These are phyloP conservation scores for Heliconius charithonia DNA, from an alignment of 2,888 invertebrate species.

Conservation along the genomic window DNA sequence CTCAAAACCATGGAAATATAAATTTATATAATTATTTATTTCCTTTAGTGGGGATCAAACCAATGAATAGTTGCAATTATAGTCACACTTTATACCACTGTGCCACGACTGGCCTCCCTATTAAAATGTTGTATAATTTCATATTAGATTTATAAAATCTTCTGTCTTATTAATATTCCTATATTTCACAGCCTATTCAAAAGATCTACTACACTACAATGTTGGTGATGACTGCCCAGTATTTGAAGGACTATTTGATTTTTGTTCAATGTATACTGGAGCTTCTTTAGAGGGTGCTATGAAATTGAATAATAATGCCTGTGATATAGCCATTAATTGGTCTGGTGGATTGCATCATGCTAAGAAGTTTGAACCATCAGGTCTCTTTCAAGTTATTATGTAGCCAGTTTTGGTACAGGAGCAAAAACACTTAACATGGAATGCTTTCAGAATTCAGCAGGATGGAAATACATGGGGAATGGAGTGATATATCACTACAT, in stretches of 20 bases:
- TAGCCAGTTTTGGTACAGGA: no score
- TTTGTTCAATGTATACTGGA: constrained; percentile 99
- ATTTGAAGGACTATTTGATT: constrained; percentile 98
- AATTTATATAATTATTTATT: no score
- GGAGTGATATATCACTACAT: no score
- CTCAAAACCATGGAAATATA: no score
- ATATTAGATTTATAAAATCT: background rate
- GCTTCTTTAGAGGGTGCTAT: constrained; percentile 98
- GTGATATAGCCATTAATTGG: constrained; percentile 99
- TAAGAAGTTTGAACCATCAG: constrained; percentile 99
- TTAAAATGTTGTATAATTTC: background rate
- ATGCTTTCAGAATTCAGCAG: no score
- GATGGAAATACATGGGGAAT: no score
- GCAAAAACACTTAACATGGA: no score
- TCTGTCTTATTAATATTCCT: no score
- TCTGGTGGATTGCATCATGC: constrained; percentile 99
- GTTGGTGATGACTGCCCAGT: constrained; percentile 99
- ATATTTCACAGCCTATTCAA: constrained; percentile 88
- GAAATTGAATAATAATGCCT: constrained; percentile 96
- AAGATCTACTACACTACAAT: constrained; percentile 96
- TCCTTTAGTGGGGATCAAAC: no score
- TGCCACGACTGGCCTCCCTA: no score
- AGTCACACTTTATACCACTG: no score
- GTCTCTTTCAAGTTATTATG: constrained; percentile 56
- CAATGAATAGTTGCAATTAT: no score